Evolutionary conservation across 2,113 vertebrate species (phyloP).

Genomic region (Lutjanus erythropterus): DNA sequence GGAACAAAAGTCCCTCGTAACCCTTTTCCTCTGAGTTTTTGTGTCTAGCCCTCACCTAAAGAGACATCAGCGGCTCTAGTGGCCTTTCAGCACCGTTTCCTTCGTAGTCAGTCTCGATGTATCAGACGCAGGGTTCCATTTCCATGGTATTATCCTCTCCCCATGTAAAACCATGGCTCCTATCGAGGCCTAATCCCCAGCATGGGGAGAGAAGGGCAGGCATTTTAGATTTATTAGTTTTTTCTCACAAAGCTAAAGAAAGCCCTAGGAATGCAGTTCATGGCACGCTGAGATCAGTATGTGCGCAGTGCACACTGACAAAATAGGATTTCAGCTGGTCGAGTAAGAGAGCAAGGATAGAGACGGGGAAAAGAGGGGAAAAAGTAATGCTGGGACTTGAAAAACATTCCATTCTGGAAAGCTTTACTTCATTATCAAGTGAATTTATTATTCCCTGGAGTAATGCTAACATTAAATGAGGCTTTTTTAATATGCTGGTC

Average conservation of each 20-base stretch:
- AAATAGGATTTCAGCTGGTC: slow-evolving; percentile 69
- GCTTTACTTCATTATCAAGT: slow-evolving; percentile 80
- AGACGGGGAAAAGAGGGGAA: neutral
- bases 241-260: slow-evolving; percentile 71
- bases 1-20: slow-evolving; percentile 43
- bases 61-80: slow-evolving; percentile 57
- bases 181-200: slow-evolving; percentile 74
- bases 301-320: slow-evolving; percentile 68
- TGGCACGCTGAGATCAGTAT: slow-evolving; percentile 74
- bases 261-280: slow-evolving; percentile 73
- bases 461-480: slow-evolving; percentile 78
- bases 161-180: slow-evolving; percentile 72
- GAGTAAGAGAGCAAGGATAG: slow-evolving; percentile 48
- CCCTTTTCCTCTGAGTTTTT: slow-evolving; percentile 40
- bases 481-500: slow-evolving; percentile 80
- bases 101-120: slow-evolving; percentile 49
- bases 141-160: slow-evolving; percentile 72
- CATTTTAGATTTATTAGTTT: slow-evolving; percentile 77
- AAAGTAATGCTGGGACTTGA: slow-evolving; percentile 49
- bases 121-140: slow-evolving; percentile 72
- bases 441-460: slow-evolving; percentile 79
- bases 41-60: slow-evolving; percentile 49
- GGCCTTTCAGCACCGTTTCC: slow-evolving; percentile 59
- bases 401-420: slow-evolving; percentile 65
- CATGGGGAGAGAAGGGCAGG: slow-evolving; percentile 59